phyloP scores from a whole-genome alignment of 92 coral and sea anemone species.

The Umimayanthus kanabou region DNA sequence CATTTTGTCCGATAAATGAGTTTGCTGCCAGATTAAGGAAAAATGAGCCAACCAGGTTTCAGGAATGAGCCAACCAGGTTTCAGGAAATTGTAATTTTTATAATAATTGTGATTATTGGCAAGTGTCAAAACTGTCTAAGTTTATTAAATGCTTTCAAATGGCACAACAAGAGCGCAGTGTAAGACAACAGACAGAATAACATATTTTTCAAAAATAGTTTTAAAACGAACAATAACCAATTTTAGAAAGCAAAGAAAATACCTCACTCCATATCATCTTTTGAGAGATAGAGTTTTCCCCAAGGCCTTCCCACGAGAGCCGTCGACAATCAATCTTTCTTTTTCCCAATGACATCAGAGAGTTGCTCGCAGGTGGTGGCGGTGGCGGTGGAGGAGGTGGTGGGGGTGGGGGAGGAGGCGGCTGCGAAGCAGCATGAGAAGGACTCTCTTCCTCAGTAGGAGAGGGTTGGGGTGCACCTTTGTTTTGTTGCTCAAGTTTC shows the following conservation, averaged over 20 bases:
- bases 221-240: background rate
- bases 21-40: no score
- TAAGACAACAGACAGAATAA: background rate
- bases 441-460: slow-evolving; percentile 8
- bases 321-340: slow-evolving; percentile 62
- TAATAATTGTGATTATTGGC: background rate
- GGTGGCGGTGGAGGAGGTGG: slow-evolving; percentile 69
- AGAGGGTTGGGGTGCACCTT: background rate
- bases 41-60: no score
- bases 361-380: slow-evolving; percentile 68
- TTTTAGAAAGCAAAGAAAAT: background rate
- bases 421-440: background rate
- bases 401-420: slow-evolving; percentile 25
- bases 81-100: no score
- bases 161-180: background rate
- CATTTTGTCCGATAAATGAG: no score
- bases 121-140: no score
- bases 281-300: slow-evolving; percentile 47
- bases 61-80: no score
- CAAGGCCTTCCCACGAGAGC: slow-evolving; percentile 72
- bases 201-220: background rate
- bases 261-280: slow-evolving; percentile 82
- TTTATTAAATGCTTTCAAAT: no score
- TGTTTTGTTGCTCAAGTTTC: slow-evolving; percentile 23
- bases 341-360: slow-evolving; percentile 47